Percentiles rank a stretch among this genome's conserved stretches.
Evolutionary conservation across 2,113 vertebrate genomes (phyloP).

Genomic region (Xiphophorus maculatus): DNA sequence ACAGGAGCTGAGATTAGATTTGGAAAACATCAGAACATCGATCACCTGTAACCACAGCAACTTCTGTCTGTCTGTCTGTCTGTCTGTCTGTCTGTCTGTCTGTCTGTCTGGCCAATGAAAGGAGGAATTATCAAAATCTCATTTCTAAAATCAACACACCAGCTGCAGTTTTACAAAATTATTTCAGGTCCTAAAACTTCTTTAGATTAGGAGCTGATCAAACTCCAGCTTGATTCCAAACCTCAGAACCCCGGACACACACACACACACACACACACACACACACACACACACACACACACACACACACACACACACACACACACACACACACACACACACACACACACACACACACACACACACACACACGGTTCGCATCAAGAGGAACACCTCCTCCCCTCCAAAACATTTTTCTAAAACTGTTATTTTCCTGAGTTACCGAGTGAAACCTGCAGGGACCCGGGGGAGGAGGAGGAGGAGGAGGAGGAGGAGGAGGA

Average conservation of each 20-base stretch:
- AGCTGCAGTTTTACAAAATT: too few species aligned
- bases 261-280: not conserved
- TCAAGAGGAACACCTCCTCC: constrained; percentile 33
- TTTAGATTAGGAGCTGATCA: not conserved
- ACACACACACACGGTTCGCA: constrained; percentile 10
- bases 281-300: not conserved
- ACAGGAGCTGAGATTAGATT: too few species aligned
- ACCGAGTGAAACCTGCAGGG: constrained; percentile 50
- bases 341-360: not conserved
- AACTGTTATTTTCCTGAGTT: constrained; percentile 35
- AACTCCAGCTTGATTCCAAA: too few species aligned
- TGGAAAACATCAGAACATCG: too few species aligned
- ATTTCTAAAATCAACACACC: too few species aligned
- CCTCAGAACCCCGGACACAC: not conserved
- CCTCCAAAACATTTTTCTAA: constrained; percentile 37
- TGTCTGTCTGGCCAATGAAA: too few species aligned
- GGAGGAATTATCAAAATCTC: too few species aligned
- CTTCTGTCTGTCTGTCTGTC: too few species aligned
- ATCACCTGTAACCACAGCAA: too few species aligned
- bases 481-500: not conserved
- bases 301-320: not conserved
- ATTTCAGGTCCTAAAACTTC: too few species aligned
- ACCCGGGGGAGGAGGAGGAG: constrained; percentile 20
- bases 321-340: not conserved
- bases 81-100: too few species aligned